Evolutionary conservation across 2,113 vertebrate genomes (phyloP).

Genomic region (Colaptes auratus): DNA sequence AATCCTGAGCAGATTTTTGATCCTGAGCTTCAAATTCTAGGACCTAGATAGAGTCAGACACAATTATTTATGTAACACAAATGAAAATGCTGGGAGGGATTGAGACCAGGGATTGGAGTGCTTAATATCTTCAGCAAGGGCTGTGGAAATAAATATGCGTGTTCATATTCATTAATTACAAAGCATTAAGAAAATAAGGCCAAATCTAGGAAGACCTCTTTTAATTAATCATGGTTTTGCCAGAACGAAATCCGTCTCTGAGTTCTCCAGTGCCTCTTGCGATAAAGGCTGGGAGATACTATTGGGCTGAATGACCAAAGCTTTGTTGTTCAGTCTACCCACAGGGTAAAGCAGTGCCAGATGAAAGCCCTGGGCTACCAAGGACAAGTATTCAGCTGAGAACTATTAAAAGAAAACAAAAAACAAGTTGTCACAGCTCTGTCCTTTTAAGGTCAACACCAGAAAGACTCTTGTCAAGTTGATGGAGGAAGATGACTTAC

Average conservation of each 20-base stretch:
- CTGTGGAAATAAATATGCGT: neutral
- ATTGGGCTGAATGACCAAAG: neutral
- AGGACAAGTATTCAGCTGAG: conserved; percentile 19
- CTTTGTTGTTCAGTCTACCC: neutral
- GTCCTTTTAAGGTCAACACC: conserved; percentile 63
- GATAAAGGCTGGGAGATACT: neutral
- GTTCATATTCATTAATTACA: conserved; percentile 9
- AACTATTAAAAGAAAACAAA: neutral
- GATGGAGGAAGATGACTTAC: conserved; percentile 44
- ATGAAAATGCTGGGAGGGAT: neutral
- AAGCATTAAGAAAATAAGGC: conserved; percentile 16
- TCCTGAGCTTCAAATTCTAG: neutral
- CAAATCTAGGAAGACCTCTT: conserved; percentile 18
- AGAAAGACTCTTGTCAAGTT: conserved; percentile 40
- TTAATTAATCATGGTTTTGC: neutral
- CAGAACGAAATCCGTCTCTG: neutral
- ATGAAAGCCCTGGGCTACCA: neutral
- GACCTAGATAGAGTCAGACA: neutral
- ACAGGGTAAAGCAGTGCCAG: neutral
- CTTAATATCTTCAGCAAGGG: conserved; percentile 8
- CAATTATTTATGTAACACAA: neutral
- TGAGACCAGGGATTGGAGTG: neutral
- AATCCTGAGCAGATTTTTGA: neutral
- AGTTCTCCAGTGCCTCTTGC: neutral
- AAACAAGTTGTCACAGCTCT: conserved; percentile 25